These are phyloP conservation scores for Crocodylus rhombifer DNA, from an alignment of 2,797 vertebrate species.

Conservation along the genomic window DNA sequence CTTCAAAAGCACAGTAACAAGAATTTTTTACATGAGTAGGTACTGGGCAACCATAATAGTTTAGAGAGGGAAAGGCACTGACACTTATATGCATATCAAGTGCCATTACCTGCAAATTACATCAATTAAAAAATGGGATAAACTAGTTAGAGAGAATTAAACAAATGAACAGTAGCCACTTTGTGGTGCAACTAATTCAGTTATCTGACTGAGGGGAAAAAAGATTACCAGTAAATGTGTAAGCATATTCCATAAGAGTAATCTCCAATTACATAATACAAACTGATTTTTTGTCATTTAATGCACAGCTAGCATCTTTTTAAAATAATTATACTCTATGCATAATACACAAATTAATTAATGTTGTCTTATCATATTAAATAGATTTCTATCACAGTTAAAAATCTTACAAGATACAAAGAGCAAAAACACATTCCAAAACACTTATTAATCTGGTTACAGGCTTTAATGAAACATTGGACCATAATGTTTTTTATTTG, in stretches of 20 bases:
- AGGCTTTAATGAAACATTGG: conserved; percentile 29
- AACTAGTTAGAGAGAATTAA: fast-evolving
- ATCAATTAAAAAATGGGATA: neutral
- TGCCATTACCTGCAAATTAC: neutral
- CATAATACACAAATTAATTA: neutral
- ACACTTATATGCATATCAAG: neutral
- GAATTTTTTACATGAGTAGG: neutral
- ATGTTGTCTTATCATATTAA: neutral
- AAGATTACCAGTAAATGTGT: neutral
- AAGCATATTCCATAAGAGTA: neutral
- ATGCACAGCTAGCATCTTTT: neutral
- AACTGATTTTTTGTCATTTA: neutral
- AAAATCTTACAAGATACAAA: neutral
- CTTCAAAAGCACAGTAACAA: neutral
- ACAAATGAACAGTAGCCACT: fast-evolving
- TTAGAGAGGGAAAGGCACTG: too few relatives aligned
- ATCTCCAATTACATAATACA: neutral
- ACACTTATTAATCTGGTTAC: conserved; percentile 17
- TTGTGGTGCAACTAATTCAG: neutral
- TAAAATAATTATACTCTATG: neutral
- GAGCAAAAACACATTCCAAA: neutral
- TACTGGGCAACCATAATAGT: neutral
- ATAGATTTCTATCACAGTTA: neutral
- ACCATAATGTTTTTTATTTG: conserved; percentile 43
- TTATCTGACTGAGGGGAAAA: neutral